phyloP scores from a whole-genome alignment of 2,113 vertebrate species.

The Sus scrofa region DNA sequence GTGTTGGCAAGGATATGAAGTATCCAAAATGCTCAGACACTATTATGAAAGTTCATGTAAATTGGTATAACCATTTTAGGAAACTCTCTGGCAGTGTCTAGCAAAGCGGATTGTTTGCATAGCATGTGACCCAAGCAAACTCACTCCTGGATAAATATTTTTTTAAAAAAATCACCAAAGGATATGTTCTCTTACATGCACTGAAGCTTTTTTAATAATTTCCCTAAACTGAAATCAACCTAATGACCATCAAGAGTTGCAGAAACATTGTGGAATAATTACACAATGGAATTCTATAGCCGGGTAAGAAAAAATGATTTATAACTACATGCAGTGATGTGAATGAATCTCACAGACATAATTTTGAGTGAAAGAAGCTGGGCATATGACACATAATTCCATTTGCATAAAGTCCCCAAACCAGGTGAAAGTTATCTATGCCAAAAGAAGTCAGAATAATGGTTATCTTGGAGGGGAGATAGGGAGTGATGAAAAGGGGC shows the following conservation, averaged over 20 bases:
- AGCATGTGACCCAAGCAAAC: neutral
- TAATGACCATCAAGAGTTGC: neutral
- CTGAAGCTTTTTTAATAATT: slow-evolving; percentile 15
- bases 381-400: neutral
- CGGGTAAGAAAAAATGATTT: slow-evolving; percentile 8
- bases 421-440: neutral
- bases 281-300: neutral
- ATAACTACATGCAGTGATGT: neutral
- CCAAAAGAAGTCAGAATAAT: slow-evolving; percentile 19
- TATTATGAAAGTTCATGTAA: neutral
- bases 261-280: slow-evolving; percentile 50
- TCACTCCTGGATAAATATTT: neutral
- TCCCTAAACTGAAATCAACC: neutral
- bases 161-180: slow-evolving; percentile 11
- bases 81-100: neutral
- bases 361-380: slow-evolving; percentile 34
- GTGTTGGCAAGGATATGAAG: neutral
- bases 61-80: neutral
- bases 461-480: neutral
- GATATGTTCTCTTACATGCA: neutral
- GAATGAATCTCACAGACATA: slow-evolving; percentile 12
- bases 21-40: neutral
- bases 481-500: neutral
- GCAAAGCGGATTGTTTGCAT: neutral
- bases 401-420: neutral